Evolutionary conservation across 1,140 invertebrate species (phyloP), one percentile per base, ranked within the genome.

Genomic region (Dysdera silvatica): DNA sequence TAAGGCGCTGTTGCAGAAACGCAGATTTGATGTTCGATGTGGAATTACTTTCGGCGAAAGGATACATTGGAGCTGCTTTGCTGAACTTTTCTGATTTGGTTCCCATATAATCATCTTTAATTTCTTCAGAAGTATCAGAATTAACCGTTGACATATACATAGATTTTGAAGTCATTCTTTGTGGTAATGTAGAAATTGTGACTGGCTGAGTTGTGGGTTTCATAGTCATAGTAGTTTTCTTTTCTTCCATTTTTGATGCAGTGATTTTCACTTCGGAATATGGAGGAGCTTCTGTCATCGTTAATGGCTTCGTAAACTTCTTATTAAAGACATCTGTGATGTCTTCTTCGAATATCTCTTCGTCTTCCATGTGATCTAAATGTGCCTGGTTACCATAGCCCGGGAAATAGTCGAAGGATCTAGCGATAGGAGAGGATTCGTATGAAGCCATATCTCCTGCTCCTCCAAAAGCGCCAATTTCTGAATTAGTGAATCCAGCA

Each of bases 371-470:
- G 8, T 63, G 52, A 14, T 63, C 61, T 20, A 63, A 31, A 24
- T 55, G 20, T 8, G 61, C 61, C 29, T 56, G 43, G n/a, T 63
- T 63, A 2, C 61, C 61, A 18, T 63, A 63, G 6, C 61, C 61
- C 0, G 61, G 61, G 31, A 55, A 63, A 40, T 55, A 63, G 26
- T 63, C 61, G n/a, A 37, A 48, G 18, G 60, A 61, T 32, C 61
- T 63, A 0, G 61, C 51, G 18, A 48, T 48, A 2, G 61, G 52
- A 14, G 53, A 8, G 6, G 51, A 29, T 18, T 63, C 43, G 52
- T 55, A 48, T 1, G 52, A 29, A 4, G 61, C 53, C 43, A 32
- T 49, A 10, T 12, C 16, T 47, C 45, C 60, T 2, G n/a, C 58
- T 12, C 48, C 58, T 29, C 60, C 60, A 28, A 54, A 54, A 10